Conservation (phyloP, 2,888 invertebrate species). For the Willowsia nigromaculata region DNA sequence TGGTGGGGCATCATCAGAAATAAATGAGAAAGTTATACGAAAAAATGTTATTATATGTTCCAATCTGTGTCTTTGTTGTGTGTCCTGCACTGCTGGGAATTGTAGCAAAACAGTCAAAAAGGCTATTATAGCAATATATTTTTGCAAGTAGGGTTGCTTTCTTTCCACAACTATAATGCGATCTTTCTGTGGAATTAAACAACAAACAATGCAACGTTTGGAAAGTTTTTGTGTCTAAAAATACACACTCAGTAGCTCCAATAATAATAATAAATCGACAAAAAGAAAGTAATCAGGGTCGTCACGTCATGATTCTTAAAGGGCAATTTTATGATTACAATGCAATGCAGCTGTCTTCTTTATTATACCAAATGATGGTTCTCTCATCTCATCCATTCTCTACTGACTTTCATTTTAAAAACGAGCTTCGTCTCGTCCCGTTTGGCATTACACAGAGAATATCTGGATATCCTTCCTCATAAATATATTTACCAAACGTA, state of each 20-base stretch:
- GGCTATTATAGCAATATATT: not conserved
- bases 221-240: not conserved
- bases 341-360: conserved; percentile 30
- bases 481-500: conserved; percentile 12
- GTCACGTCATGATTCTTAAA: conserved; percentile 34
- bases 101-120: not conserved
- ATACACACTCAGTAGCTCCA: not conserved
- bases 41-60: conserved; percentile 6
- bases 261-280: not conserved
- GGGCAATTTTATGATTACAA: conserved; percentile 3
- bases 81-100: not conserved
- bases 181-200: not conserved
- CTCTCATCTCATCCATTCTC: not conserved
- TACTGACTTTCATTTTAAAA: not conserved
- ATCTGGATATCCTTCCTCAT: conserved; percentile 19
- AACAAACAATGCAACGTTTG: not conserved
- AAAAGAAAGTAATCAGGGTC: conserved; percentile 27
- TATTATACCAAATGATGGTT: not conserved
- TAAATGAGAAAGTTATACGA: conserved; percentile 29
- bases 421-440: not conserved
- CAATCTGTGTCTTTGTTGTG: not conserved
- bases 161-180: not conserved
- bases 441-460: not conserved
- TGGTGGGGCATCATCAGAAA: not conserved
- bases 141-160: not conserved